Percentiles rank a stretch among this genome's conserved stretches.
Evolutionary conservation across 2,113 vertebrate species (phyloP).

Genomic region (Calypte anna): DNA sequence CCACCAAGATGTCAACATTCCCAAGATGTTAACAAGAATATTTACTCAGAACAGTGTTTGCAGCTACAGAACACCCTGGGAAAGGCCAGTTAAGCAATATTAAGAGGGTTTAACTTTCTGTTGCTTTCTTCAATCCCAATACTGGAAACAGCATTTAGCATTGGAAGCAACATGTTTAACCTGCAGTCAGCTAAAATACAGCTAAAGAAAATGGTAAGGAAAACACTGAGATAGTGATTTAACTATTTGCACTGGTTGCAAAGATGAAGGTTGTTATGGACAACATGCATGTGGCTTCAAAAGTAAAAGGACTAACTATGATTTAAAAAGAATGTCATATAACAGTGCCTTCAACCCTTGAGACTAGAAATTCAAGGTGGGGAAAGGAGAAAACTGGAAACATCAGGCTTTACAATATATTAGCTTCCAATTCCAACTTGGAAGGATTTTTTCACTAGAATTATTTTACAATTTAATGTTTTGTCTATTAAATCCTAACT

Average conservation of each 20-base stretch:
- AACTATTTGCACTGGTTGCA: neutral
- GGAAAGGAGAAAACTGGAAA: neutral
- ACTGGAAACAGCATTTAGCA: neutral
- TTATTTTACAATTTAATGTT: neutral
- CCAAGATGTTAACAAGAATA: neutral
- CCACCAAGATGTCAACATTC: too few species aligned
- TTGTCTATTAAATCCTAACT: neutral
- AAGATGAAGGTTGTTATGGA: neutral
- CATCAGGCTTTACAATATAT: neutral
- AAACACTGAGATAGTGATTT: neutral
- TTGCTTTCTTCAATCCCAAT: neutral
- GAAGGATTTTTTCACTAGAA: neutral
- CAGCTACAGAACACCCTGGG: neutral
- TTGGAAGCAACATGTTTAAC: neutral
- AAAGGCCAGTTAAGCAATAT: neutral
- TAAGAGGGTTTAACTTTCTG: neutral
- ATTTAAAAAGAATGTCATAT: neutral
- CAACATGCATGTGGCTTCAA: neutral
- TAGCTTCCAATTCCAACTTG: neutral
- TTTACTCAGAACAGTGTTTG: neutral
- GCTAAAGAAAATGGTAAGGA: neutral
- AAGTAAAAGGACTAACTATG: neutral
- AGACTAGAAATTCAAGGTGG: neutral
- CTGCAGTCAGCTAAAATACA: neutral
- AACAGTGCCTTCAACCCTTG: neutral